Evolutionary conservation across 2,113 vertebrate genomes (phyloP), one percentile per base, ranked within the genome.

Genomic region (Zosterops pallidus): DNA sequence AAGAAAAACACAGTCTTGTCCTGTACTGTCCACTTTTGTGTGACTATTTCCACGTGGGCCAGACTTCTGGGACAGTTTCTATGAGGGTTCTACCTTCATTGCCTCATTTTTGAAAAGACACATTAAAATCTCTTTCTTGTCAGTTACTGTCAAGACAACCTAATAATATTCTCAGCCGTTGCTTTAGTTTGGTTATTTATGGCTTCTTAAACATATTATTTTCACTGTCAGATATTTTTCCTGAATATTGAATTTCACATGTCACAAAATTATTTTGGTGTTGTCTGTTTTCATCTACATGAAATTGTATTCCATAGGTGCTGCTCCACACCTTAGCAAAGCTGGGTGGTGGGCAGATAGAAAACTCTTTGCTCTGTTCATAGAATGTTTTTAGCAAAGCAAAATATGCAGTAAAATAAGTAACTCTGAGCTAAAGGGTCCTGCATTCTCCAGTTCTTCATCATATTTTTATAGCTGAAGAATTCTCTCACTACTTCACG

Each of bases 111-210:
- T 57, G 6, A 49, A 56, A 76, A 41, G 41, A 44, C 11, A 19
- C 6, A 16, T 42, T 23, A 26, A 53, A 53, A 9, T n/a, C 11
- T 15, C 26, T 83, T 33, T 65, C 55, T 70, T 46, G 31, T 7
- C 3, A 84, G 15, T 71, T 37, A 35, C 24, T 79, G 41, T 82
- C 62, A 62, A 65, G 53, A 10, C 26, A 91, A 35, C 18, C 16
- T 47, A 35, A 42, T 23, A 41, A 9, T 47, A 6, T 76, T 87
- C 35, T 88, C 33, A 44, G 13, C 9, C 0, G 0, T 70, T 56
- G 21, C 70, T 91, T 65, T 83, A 62, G 26, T 70, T 89, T 93
- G 64, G 33, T 74, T 19, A 81, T 83, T 81, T 71, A 57, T 63
- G 19, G 26, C 15, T 69, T 94, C 59, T 80, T 88, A 67, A 24